Conservation (phyloP, 2,888 invertebrate species). For the Lasioglossum vierecki region DNA sequence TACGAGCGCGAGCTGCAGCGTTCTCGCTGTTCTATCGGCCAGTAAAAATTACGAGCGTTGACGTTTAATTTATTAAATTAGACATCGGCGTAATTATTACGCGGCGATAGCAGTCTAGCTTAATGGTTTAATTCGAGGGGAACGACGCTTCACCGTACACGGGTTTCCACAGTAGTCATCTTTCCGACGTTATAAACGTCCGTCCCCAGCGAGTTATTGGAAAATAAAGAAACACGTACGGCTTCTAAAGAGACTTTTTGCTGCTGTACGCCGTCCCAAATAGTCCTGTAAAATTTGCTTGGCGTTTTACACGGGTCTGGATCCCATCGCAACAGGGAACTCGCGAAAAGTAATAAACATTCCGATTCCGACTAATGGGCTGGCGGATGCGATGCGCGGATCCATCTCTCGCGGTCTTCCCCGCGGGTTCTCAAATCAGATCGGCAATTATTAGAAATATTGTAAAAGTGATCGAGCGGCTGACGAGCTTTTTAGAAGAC, state of each 20-base stretch:
- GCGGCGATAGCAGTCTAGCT: conserved; percentile 14
- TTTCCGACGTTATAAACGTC: conserved; percentile 34
- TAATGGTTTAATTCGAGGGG: conserved; percentile 24
- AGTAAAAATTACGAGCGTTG: conserved; percentile 10
- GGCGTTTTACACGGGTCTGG: conserved; percentile 1
- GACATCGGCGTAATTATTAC: conserved; percentile 26
- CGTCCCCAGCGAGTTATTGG: conserved; percentile 22
- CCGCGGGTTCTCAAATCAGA: neutral
- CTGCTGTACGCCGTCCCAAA: neutral
- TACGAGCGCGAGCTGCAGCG: neutral
- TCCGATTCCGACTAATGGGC: neutral
- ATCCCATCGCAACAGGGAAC: neutral
- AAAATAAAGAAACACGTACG: conserved; percentile 26
- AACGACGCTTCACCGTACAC: conserved; percentile 5
- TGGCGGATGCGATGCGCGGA: neutral
- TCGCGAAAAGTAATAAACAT: conserved; percentile 1
- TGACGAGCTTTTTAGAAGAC: neutral
- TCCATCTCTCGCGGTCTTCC: neutral
- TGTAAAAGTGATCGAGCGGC: neutral
- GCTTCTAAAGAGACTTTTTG: conserved; percentile 19
- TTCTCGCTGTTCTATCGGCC: neutral
- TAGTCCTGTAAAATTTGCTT: conserved; percentile 4
- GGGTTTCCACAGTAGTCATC: neutral
- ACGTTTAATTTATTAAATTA: conserved; percentile 33
- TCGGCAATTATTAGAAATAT: neutral